Percentiles rank a stretch among this genome's conserved stretches.
Conservation (phyloP, 2,797 vertebrate genomes). For the Acomys russatus region DNA sequence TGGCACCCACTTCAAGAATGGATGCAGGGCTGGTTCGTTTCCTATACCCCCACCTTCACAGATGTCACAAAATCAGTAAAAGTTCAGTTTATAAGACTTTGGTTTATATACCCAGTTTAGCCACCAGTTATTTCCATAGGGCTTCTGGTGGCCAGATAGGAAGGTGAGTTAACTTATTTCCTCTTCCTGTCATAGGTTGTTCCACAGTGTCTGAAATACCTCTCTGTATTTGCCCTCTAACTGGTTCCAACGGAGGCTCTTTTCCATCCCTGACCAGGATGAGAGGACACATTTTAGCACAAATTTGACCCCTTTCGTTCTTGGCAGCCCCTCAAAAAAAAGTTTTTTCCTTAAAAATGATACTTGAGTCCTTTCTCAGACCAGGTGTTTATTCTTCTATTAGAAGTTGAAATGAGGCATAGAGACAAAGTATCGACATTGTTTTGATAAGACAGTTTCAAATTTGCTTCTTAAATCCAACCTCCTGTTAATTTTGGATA, state of each 20-base stretch:
- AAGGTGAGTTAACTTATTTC: not conserved
- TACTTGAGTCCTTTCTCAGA: slow-evolving; percentile 21
- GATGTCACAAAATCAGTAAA: slow-evolving; percentile 41
- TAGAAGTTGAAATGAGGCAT: slow-evolving; percentile 33
- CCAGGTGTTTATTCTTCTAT: not conserved
- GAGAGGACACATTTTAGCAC: not conserved
- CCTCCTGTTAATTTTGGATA: not conserved
- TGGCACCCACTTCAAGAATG: not conserved
- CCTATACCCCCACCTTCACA: not conserved
- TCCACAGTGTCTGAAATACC: not conserved
- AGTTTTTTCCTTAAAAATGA: not conserved
- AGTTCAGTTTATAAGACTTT: slow-evolving; percentile 1
- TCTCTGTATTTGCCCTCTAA: not conserved
- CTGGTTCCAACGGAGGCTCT: not conserved
- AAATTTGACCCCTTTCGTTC: not conserved
- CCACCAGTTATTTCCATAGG: not conserved
- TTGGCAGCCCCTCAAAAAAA: slow-evolving; percentile 26
- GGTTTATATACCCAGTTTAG: not conserved
- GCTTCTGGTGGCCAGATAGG: not conserved
- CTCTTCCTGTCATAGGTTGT: not conserved
- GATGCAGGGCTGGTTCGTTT: slow-evolving; percentile 36
- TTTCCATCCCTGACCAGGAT: not conserved
- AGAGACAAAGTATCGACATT: not conserved
- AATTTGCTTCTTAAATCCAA: not conserved
- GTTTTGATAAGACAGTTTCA: slow-evolving; percentile 8